Conservation (phyloP, 2,888 invertebrate species). For the Pristionchus japonicus region DNA sequence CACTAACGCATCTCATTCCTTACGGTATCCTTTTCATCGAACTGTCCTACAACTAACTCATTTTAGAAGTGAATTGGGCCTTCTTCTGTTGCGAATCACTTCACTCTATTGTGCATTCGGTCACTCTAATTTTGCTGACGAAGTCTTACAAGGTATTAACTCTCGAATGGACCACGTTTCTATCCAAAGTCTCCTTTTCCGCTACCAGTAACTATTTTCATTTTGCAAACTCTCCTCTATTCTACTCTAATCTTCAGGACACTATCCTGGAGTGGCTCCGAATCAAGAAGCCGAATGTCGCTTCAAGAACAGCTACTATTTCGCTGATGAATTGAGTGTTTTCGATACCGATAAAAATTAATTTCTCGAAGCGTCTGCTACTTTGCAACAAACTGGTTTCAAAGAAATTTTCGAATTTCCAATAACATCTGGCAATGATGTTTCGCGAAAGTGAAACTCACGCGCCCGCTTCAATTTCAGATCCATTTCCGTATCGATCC, state of each 20-base stretch:
- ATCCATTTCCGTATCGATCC: no score
- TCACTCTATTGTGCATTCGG: neutral
- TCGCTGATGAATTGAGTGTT: neutral
- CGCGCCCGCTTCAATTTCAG: no score
- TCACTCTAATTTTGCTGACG: neutral
- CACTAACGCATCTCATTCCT: neutral
- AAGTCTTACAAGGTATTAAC: neutral
- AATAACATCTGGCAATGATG: no score
- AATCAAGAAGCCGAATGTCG: neutral
- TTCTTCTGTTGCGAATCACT: neutral
- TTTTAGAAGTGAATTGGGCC: neutral
- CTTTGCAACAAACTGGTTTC: neutral
- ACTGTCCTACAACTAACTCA: neutral
- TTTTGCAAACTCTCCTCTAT: neutral
- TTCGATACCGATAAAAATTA: neutral
- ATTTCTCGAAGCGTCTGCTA: no score
- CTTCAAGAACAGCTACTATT: neutral
- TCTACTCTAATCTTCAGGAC: neutral
- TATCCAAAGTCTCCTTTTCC: neutral
- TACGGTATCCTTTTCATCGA: neutral
- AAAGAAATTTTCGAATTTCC: neutral
- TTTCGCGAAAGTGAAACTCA: no score
- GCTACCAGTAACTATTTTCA: no score
- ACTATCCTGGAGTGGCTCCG: neutral
- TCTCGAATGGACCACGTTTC: neutral